Base-by-base conservation (phyloP, 2,888 invertebrate species). In the Metellina segmentata region DNA sequence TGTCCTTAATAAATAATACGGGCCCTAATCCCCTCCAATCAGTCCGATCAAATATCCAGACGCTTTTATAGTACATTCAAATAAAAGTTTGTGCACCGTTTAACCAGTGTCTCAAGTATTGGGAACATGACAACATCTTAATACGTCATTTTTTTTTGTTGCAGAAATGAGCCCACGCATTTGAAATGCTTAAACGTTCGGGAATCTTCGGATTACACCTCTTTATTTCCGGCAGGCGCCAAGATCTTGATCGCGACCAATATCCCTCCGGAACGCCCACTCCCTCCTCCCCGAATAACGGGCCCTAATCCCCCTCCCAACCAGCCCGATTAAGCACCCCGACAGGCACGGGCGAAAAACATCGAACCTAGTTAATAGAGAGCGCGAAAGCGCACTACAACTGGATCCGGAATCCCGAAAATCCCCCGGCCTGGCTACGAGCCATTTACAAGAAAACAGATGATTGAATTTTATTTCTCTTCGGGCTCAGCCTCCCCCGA, bases 391-490 rank as follows among this genome's bases (percentile, higher is more conserved):
- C 75, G 75, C 72, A 81, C 49, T 51, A 85, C 85, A 79, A 85
- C 81, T 74, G 86, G 83, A 85, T 86, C 70, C 85, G 81, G 20
- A 69, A 69, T 79, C 85, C 69, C 19, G 72, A 71, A 89, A 86
- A 87, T 87, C 87, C 90, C 72, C 77, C 11, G 70, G 83, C 82
- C 78, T 81, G 87, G 87, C 82, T 91, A 51, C 83, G 82, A 91
- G 91, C 91, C 87, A 91, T 91, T 91, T 91, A 91, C 91, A 91
- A 91, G 86, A 91, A 91, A 91, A 91, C 91, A 87, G 87, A 91
- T 91, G 91, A 91, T 91, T 91, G 91, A 91, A 91, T 91, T 91
- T 91, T 91, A 91, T 91, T 91, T 91, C 91, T 87, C 85, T n/a
- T 74, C 51, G 48, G 61, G 74, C 85, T 53, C 11, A n/a, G 49